phyloP scores from a whole-genome alignment of 2,113 vertebrate genomes.

The Cryptoleucopteryx plumbea region DNA sequence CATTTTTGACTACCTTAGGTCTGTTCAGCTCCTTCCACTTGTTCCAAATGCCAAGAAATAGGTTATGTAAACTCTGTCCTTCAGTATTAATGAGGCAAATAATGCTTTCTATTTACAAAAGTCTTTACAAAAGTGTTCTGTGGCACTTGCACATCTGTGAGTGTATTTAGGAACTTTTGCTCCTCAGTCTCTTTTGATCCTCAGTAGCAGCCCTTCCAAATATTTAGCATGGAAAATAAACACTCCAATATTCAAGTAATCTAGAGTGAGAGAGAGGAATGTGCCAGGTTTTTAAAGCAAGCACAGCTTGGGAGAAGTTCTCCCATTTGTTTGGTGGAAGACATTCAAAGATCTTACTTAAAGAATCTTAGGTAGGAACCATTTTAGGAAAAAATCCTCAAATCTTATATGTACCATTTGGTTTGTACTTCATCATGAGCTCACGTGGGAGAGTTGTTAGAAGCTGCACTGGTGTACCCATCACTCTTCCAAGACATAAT shows the following conservation, averaged over 20 bases:
- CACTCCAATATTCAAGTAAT: neutral
- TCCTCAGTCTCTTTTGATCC: neutral
- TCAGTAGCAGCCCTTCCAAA: neutral
- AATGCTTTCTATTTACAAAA: neutral
- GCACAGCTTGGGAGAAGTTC: neutral
- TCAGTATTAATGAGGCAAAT: neutral
- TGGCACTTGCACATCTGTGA: neutral
- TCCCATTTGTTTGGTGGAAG: neutral
- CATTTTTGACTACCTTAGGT: neutral
- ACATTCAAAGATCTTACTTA: neutral
- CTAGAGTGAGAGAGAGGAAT: neutral
- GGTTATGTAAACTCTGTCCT: neutral
- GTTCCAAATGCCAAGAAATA: conserved; percentile 1
- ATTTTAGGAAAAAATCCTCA: neutral
- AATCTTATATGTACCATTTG: neutral
- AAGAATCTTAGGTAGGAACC: neutral
- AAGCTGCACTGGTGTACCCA: neutral
- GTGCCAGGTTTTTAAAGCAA: neutral
- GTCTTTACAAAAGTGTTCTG: neutral
- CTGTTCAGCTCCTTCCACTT: neutral
- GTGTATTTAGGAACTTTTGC: neutral
- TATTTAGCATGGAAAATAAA: neutral
- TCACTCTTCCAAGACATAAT: neutral
- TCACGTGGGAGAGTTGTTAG: conserved; percentile 9
- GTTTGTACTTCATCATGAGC: conserved; percentile 6